Evolutionary conservation across 1,140 invertebrate genomes (phyloP).

Genomic region (Acyrthosiphon pisum): DNA sequence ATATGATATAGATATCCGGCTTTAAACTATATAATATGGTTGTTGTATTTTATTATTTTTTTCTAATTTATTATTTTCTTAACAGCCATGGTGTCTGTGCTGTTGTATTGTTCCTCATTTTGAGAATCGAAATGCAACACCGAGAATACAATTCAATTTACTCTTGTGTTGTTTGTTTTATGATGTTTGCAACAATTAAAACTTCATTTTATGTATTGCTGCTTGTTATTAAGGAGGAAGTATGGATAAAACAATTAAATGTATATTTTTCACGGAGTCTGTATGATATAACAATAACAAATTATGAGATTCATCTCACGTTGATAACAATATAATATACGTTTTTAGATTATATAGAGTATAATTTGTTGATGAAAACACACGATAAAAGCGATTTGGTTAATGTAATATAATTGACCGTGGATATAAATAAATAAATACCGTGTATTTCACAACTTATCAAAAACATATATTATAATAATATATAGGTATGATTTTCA

Average conservation of each 20-base stretch:
- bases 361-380: background rate
- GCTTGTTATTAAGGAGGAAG: background rate
- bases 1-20: slow-evolving; percentile 9
- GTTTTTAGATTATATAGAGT: background rate
- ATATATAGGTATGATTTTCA: background rate
- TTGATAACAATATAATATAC: background rate
- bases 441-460: background rate
- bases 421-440: background rate
- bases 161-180: background rate
- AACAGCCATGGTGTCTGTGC: background rate
- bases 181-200: background rate
- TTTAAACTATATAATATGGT: background rate
- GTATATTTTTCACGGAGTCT: background rate
- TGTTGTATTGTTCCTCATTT: slow-evolving; percentile 15
- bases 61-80: background rate
- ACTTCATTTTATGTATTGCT: background rate
- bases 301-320: background rate
- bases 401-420: background rate
- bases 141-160: background rate
- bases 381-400: background rate
- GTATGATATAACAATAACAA: background rate
- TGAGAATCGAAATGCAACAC: background rate
- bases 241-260: background rate
- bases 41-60: background rate
- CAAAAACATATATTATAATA: background rate